Evolutionary conservation across 2,888 invertebrate species (phyloP), one percentile per base, ranked within the genome.

Genomic region (Orchesellides sinensis): DNA sequence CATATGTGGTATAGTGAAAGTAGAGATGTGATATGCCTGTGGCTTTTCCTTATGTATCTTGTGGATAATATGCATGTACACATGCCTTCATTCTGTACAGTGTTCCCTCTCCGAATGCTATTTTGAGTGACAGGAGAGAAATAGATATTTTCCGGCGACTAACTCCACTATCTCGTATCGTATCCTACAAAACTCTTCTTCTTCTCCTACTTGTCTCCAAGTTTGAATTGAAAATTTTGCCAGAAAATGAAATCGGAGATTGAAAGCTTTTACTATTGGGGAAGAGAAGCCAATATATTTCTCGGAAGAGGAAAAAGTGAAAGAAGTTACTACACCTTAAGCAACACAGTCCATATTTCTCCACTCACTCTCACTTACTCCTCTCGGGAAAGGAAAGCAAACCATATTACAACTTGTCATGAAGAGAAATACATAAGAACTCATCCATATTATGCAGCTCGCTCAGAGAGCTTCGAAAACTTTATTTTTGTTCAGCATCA

Each of bases 361-460:
- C n/a, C n/a, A n/a, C n/a, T n/a, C n/a, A n/a, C n/a, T n/a, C n/a
- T n/a, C n/a, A n/a, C n/a, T n/a, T n/a, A n/a, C n/a, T n/a, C n/a
- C n/a, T n/a, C n/a, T 10, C 32, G 59, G 27, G 27, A 35, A 32
- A 32, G 17, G 61, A 32, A 61, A 29, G 17, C 45, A 74, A 65
- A 65, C 49, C 63, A 63, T 74, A 74, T 65, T 74, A 74, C 63
- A 74, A 74, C 74, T 74, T 74, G 74, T 74, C 74, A 63, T 65
- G 74, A 49, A 54, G 27, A n/a, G n/a, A n/a, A n/a, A n/a, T n/a
- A n/a, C n/a, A n/a, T n/a, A n/a, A n/a, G n/a, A n/a, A n/a, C n/a
- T n/a, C n/a, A n/a, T n/a, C 21, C 52, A 10, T 52, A 45, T 61
- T 47, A 19, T 56, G 45, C 19, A 35, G 40, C 65, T 65, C 65